Percentiles rank a stretch among this genome's conserved stretches.
phyloP scores from a whole-genome alignment of 2,113 vertebrate species.

The Anoura caudifer region DNA sequence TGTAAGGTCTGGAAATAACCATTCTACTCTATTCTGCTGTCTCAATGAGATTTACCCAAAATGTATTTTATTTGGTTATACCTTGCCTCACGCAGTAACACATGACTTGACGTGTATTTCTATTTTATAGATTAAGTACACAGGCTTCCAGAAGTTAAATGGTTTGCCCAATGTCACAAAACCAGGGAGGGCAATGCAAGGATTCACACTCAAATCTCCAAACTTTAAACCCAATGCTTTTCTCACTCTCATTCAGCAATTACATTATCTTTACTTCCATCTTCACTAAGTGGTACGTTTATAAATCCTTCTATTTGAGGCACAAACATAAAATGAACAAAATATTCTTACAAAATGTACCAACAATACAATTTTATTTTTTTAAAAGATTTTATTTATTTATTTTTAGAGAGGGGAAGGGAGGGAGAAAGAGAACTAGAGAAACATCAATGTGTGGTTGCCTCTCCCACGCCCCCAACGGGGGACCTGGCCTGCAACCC shows the following conservation, averaged over 20 bases:
- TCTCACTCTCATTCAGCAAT: not conserved
- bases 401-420: too few species aligned
- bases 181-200: not conserved
- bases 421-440: too few species aligned
- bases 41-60: not conserved
- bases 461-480: too few species aligned
- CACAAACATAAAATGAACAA: not conserved
- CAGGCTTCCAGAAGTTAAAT: not conserved
- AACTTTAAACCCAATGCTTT: not conserved
- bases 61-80: not conserved
- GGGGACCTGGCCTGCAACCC: too few species aligned
- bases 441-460: too few species aligned
- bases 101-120: not conserved
- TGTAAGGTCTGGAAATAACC: not conserved
- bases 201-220: not conserved
- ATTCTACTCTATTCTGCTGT: not conserved
- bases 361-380: not conserved
- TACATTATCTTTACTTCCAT: not conserved
- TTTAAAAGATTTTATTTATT: too few species aligned
- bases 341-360: not conserved
- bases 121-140: not conserved
- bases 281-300: not conserved
- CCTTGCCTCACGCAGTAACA: not conserved
- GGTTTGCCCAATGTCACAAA: not conserved
- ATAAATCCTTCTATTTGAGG: not conserved